Conservation (phyloP, 2,797 vertebrate species). For the Malurus leucopterus region DNA sequence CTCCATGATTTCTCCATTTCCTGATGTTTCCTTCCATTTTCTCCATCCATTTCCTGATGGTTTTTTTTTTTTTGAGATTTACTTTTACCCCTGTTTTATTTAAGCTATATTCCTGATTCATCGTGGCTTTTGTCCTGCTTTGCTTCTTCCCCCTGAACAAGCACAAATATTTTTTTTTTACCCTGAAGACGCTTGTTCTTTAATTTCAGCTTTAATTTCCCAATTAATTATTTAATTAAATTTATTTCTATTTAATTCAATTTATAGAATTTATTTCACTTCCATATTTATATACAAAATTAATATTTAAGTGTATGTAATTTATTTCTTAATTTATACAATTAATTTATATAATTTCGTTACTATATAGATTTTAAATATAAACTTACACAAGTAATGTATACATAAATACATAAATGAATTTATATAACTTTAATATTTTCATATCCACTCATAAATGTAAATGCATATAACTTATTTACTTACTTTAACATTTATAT, state of each 20-base stretch:
- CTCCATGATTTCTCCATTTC: background rate
- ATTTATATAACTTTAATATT: no score
- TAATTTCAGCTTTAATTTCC: background rate
- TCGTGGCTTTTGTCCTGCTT: background rate
- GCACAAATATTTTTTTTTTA: background rate
- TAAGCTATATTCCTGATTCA: background rate
- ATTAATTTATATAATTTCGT: background rate
- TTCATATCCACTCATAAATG: background rate
- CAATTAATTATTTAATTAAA: background rate
- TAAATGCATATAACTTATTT: no score
- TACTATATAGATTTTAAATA: no score
- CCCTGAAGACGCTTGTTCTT: background rate
- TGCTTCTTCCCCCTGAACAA: background rate
- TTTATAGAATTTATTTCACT: background rate
- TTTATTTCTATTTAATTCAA: background rate
- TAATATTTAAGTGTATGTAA: fast-evolving
- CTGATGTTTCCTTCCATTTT: no score
- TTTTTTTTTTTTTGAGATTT: background rate
- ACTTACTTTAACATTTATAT: background rate
- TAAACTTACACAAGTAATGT: background rate
- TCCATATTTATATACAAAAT: background rate
- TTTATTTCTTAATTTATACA: background rate
- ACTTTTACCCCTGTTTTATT: background rate
- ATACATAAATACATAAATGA: background rate
- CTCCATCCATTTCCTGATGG: no score